Percentiles rank a stretch among this genome's conserved stretches.
phyloP scores from a whole-genome alignment of 2,888 invertebrate genomes.

The Cantharis rufa region DNA sequence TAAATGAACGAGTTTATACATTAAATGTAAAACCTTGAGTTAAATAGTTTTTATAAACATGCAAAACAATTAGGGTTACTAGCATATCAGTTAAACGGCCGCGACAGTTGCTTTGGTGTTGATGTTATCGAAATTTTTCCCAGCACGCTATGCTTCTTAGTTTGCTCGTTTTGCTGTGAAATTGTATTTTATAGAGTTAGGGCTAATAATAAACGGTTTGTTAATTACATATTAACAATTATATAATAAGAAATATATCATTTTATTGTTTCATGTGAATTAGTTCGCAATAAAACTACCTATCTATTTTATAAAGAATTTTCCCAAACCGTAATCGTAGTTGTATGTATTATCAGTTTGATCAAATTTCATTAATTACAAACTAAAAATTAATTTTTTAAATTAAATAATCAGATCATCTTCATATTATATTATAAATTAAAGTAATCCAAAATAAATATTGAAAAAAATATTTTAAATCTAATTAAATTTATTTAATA shows the following conservation, averaged over 20 bases:
- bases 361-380: neutral
- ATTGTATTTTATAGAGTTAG: slow-evolving; percentile 10
- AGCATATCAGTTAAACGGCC: slow-evolving; percentile 37
- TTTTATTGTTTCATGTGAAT: neutral
- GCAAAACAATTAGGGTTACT: slow-evolving; percentile 38
- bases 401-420: neutral
- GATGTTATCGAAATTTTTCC: slow-evolving; percentile 39
- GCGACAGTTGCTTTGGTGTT: slow-evolving; percentile 38
- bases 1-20: neutral
- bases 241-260: slow-evolving; percentile 1
- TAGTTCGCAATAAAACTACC: neutral
- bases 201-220: slow-evolving; percentile 11
- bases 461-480: too few species aligned
- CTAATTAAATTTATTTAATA: too few species aligned
- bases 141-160: slow-evolving; percentile 36
- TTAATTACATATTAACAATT: slow-evolving; percentile 15
- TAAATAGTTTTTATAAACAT: slow-evolving; percentile 33
- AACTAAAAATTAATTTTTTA: neutral
- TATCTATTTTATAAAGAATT: neutral
- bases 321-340: neutral
- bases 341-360: neutral
- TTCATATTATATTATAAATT: neutral
- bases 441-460: neutral
- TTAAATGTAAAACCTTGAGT: slow-evolving; percentile 22
- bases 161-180: slow-evolving; percentile 19